These are phyloP conservation scores for Protonemura montana DNA, from an alignment of 2,888 invertebrate genomes.

Conservation along the genomic window DNA sequence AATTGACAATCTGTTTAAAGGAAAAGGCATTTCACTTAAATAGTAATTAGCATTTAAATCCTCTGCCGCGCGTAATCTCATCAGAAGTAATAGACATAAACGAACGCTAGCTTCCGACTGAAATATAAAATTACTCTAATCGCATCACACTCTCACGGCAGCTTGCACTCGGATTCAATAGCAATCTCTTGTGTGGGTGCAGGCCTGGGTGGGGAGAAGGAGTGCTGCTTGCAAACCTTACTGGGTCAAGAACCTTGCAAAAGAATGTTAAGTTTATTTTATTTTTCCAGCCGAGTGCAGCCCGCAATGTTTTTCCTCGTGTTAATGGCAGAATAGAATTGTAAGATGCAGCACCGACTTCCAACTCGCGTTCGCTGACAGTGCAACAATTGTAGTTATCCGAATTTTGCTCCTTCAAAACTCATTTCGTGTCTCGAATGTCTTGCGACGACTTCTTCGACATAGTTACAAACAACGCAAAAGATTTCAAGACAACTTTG, in stretches of 20 bases:
- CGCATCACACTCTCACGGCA: not conserved
- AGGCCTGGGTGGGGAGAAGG: no score
- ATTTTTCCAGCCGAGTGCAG: not conserved
- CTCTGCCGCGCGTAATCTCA: not conserved
- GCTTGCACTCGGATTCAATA: not conserved
- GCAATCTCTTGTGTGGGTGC: not conserved
- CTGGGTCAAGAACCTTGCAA: not conserved
- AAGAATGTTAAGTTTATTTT: not conserved
- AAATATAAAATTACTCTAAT: conserved; percentile 7
- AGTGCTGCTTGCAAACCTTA: not conserved
- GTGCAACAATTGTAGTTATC: not conserved
- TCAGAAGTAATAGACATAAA: conserved; percentile 7
- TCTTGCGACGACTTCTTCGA: not conserved
- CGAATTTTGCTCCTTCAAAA: not conserved
- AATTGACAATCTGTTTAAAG: conserved; percentile 26
- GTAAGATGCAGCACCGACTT: not conserved
- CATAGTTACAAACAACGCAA: not conserved
- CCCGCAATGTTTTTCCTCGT: not conserved
- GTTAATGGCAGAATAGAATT: no score
- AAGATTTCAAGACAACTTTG: not conserved
- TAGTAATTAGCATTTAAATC: conserved; percentile 18
- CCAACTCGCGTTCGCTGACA: not conserved
- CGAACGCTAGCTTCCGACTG: not conserved
- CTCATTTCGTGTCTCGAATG: not conserved
- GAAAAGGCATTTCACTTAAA: conserved; percentile 19